Conservation (phyloP, 2,888 invertebrate genomes). For the Macaria notata region DNA sequence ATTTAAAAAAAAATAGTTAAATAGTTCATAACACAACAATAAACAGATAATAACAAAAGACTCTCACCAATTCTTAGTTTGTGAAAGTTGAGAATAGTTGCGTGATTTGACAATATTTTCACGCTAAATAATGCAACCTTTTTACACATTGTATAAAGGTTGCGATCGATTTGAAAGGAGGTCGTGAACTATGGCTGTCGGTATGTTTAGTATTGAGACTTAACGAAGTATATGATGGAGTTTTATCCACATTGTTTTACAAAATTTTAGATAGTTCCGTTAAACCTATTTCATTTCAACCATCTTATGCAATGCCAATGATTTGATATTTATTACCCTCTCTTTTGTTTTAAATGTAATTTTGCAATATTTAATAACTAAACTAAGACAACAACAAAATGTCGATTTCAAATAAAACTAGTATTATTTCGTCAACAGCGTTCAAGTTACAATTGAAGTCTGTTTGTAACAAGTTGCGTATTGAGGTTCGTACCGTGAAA, state of each 20-base stretch:
- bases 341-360: too few species aligned
- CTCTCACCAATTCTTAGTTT: constrained; percentile 7
- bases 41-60: not conserved
- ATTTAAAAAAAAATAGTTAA: not conserved
- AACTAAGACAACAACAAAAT: not conserved
- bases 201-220: too few species aligned
- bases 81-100: constrained; percentile 9
- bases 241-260: too few species aligned
- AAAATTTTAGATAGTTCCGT: too few species aligned
- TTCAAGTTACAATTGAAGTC: not conserved
- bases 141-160: too few species aligned
- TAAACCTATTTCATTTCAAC: too few species aligned
- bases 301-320: too few species aligned
- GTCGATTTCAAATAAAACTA: not conserved
- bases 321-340: too few species aligned
- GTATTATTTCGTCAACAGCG: not conserved
- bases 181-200: too few species aligned
- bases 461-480: constrained; percentile 2
- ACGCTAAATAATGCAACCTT: not conserved
- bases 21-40: constrained; percentile 4
- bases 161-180: too few species aligned
- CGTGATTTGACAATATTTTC: constrained; percentile 14
- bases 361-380: too few species aligned
- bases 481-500: not conserved
- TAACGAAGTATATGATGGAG: too few species aligned